phyloP scores from a whole-genome alignment of 1,140 invertebrate species.

The Acromyrmex charruanus region DNA sequence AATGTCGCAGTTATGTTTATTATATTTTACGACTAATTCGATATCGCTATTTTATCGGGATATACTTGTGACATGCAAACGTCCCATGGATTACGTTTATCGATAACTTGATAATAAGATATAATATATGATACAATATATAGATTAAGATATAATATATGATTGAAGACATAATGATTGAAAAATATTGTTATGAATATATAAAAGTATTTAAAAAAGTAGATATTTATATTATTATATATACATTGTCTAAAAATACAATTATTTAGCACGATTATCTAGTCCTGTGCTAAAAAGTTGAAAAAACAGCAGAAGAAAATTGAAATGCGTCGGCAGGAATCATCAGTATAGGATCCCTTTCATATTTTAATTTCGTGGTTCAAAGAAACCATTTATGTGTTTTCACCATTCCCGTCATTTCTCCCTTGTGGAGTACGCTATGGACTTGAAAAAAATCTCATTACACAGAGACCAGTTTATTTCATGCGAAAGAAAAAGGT shows the following conservation, averaged over 20 bases:
- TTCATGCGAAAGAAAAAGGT: neutral
- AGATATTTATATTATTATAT: too few species aligned
- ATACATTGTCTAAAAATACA: neutral
- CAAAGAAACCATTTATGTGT: slow-evolving; percentile 41
- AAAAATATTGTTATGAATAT: neutral
- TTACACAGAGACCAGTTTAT: neutral
- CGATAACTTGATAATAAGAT: slow-evolving; percentile 7
- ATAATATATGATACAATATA: neutral
- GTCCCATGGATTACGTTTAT: slow-evolving; percentile 15
- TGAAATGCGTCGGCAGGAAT: neutral
- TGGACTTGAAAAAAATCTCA: slow-evolving; percentile 12
- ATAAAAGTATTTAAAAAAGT: neutral
- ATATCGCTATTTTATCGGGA: slow-evolving; percentile 13
- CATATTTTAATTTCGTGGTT: slow-evolving; percentile 66
- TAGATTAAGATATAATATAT: too few species aligned
- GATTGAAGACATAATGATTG: neutral
- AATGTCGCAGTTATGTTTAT: slow-evolving; percentile 19
- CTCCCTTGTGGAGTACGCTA: neutral
- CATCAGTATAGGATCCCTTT: neutral
- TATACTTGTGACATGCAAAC: slow-evolving; percentile 24
- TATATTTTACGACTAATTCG: neutral
- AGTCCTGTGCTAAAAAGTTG: neutral
- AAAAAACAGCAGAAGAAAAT: neutral
- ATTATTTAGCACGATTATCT: slow-evolving; percentile 8
- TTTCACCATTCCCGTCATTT: neutral